phyloP scores from a whole-genome alignment of 2,113 vertebrate genomes.

The Camelus dromedarius region DNA sequence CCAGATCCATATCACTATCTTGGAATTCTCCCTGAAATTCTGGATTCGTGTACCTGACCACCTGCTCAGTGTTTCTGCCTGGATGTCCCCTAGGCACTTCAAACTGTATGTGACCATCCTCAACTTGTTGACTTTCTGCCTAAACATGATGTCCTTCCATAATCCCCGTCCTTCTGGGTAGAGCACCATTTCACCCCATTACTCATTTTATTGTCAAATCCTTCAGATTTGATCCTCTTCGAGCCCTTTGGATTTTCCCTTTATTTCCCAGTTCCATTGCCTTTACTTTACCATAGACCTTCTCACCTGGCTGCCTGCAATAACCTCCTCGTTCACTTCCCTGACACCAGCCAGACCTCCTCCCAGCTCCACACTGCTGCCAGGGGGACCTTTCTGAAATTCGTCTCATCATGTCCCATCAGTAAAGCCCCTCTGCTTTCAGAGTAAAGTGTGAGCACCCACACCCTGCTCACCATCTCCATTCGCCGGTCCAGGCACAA shows the following conservation, averaged over 20 bases:
- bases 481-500: not conserved
- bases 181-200: not conserved
- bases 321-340: not conserved
- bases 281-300: not conserved
- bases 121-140: not conserved
- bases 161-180: not conserved
- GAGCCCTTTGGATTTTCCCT: not conserved
- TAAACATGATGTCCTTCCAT: not conserved
- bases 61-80: not conserved
- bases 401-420: not conserved
- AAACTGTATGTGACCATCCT: not conserved
- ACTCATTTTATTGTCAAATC: not conserved
- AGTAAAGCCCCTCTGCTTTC: not conserved
- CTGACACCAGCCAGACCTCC: not conserved
- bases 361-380: not conserved
- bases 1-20: not conserved
- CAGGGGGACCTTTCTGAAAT: not conserved
- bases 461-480: not conserved
- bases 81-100: not conserved
- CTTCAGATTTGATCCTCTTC: not conserved
- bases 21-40: constrained; percentile 17
- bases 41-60: not conserved
- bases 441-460: not conserved
- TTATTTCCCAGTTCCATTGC: not conserved
- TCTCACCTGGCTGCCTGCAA: not conserved